Percentiles rank a stretch among this genome's conserved stretches.
Evolutionary conservation across 2,888 invertebrate species (phyloP).

Genomic region (Agrenia bidenticulata): DNA sequence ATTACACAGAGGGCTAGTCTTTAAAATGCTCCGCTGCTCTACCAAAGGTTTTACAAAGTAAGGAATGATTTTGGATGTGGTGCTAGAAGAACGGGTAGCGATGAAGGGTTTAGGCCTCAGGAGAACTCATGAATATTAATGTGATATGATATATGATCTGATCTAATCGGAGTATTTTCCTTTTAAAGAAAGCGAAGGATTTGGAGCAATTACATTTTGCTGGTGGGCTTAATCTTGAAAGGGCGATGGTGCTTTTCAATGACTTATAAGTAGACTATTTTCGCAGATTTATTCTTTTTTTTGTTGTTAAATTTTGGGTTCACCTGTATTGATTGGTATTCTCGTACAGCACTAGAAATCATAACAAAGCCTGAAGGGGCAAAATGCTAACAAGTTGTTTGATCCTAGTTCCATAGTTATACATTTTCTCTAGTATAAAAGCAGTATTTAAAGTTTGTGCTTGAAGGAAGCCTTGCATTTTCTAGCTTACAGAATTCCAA

Average conservation of each 20-base stretch:
- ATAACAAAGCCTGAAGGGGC: background rate
- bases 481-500: background rate
- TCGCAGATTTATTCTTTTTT: too few relatives aligned
- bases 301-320: background rate
- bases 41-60: background rate
- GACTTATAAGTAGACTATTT: too few relatives aligned
- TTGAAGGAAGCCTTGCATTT: background rate
- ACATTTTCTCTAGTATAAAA: too few relatives aligned
- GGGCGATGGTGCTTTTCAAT: slow-evolving; percentile 1
- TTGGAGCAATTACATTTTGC: slow-evolving; percentile 7
- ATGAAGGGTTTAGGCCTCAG: background rate
- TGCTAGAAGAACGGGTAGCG: too few relatives aligned
- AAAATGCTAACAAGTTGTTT: background rate
- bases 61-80: too few relatives aligned
- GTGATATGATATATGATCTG: slow-evolving; percentile 11
- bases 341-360: too few relatives aligned
- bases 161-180: slow-evolving; percentile 8
- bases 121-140: slow-evolving; percentile 2
- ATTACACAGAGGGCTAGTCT: too few relatives aligned
- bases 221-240: slow-evolving; percentile 11
- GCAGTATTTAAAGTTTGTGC: background rate
- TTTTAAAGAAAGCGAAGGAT: slow-evolving; percentile 5
- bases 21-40: background rate
- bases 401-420: background rate
- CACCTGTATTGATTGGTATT: background rate